Conservation (phyloP, 2,888 invertebrate genomes). For the Cephus pulcher region DNA sequence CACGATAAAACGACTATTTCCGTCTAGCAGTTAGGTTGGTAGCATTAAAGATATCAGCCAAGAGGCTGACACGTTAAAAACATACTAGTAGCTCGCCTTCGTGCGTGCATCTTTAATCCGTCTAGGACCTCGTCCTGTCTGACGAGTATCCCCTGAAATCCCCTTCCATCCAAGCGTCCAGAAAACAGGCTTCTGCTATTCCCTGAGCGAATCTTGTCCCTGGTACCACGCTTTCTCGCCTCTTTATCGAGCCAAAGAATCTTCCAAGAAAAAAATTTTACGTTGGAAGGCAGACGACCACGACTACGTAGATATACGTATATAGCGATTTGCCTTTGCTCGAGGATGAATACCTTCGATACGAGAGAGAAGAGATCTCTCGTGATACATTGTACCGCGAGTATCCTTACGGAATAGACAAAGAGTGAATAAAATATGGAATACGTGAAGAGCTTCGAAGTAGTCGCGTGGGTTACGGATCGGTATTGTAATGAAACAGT, state of each 20-base stretch:
- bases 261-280: not conserved
- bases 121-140: constrained; percentile 3
- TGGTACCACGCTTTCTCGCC: not conserved
- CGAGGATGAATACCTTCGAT: not conserved
- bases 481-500: not conserved
- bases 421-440: not conserved
- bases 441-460: not conserved
- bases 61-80: not conserved
- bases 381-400: not conserved
- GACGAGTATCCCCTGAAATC: constrained; percentile 1
- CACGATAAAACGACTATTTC: not conserved
- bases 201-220: not conserved
- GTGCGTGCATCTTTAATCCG: not conserved
- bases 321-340: not conserved
- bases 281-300: not conserved
- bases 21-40: not conserved
- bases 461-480: not conserved
- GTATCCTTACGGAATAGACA: not conserved
- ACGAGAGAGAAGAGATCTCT: not conserved
- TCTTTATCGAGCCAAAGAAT: not conserved
- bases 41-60: not conserved
- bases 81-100: not conserved
- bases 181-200: not conserved
- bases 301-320: not conserved
- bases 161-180: not conserved